Evolutionary conservation across 2,797 vertebrate species (phyloP).

Genomic region (Lophotriccus pileatus): DNA sequence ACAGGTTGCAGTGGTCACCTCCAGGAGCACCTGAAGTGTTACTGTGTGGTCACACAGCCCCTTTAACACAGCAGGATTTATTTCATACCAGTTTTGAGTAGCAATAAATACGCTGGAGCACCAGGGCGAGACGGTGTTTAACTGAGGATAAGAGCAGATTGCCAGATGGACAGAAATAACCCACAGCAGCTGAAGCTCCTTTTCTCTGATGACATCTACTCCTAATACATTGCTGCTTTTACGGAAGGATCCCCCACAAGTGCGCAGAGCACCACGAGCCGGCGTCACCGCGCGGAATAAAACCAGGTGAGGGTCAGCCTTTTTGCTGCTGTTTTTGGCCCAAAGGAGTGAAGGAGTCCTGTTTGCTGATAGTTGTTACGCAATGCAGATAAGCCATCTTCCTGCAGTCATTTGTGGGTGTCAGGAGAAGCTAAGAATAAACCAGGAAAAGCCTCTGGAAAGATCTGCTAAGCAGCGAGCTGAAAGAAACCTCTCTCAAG

Average conservation of each 20-base stretch:
- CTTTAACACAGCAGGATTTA: background rate
- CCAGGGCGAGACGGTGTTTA: background rate
- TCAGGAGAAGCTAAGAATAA: slow-evolving; percentile 18
- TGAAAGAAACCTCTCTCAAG: background rate
- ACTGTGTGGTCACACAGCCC: too few species aligned
- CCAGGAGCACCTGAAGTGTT: background rate
- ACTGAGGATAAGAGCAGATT: background rate
- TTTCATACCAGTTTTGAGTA: background rate
- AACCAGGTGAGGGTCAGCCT: background rate
- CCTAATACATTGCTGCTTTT: background rate
- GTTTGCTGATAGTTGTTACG: background rate
- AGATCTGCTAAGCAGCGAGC: background rate
- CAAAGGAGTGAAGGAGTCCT: background rate
- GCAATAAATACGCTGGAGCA: background rate
- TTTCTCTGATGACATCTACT: background rate
- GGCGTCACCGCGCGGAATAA: accelerated
- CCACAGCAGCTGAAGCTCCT: background rate
- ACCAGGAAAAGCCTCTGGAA: slow-evolving; percentile 17
- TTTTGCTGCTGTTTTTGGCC: background rate
- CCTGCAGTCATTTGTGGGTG: background rate
- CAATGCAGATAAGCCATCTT: background rate
- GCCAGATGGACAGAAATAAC: background rate
- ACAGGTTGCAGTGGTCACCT: background rate
- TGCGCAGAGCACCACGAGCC: background rate
- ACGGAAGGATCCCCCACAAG: background rate